phyloP scores from a whole-genome alignment of 2,113 vertebrate genomes.

The Psittacula cyanocephala region DNA sequence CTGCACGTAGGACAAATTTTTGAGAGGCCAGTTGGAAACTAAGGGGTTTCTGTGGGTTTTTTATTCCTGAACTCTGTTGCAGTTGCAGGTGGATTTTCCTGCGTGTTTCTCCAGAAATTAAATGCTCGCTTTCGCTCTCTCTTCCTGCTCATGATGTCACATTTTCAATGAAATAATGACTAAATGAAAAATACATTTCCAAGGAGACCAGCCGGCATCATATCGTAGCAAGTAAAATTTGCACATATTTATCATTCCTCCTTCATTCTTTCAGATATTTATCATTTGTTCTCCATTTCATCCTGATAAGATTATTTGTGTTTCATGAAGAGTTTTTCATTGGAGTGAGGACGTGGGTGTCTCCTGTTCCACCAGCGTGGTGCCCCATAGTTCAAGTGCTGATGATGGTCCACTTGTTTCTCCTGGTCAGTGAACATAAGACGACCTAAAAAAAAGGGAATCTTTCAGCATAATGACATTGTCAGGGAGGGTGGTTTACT shows the following conservation, averaged over 20 bases:
- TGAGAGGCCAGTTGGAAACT: not conserved
- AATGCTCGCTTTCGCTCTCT: rapidly evolving
- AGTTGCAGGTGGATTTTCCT: not conserved
- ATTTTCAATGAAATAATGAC: not conserved
- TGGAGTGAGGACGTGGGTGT: not conserved
- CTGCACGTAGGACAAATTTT: not conserved
- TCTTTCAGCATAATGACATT: not conserved
- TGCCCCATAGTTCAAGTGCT: not conserved
- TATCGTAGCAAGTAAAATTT: not conserved
- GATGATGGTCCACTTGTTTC: not conserved
- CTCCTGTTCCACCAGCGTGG: rapidly evolving
- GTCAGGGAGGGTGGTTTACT: not conserved
- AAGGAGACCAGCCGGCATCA: not conserved
- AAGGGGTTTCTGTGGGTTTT: not conserved
- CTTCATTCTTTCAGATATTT: not conserved
- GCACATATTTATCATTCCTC: not conserved
- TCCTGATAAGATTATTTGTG: not conserved
- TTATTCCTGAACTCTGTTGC: not conserved
- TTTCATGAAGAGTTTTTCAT: not conserved
- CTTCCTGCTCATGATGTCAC: not conserved
- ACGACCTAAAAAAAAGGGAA: not conserved
- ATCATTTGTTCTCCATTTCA: not conserved
- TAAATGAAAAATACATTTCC: not conserved
- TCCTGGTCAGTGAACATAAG: not conserved
- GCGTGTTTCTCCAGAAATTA: not conserved